These are phyloP conservation scores for Serranus cabrilla DNA, from an alignment of 2,797 vertebrate species.

Conservation along the genomic window DNA sequence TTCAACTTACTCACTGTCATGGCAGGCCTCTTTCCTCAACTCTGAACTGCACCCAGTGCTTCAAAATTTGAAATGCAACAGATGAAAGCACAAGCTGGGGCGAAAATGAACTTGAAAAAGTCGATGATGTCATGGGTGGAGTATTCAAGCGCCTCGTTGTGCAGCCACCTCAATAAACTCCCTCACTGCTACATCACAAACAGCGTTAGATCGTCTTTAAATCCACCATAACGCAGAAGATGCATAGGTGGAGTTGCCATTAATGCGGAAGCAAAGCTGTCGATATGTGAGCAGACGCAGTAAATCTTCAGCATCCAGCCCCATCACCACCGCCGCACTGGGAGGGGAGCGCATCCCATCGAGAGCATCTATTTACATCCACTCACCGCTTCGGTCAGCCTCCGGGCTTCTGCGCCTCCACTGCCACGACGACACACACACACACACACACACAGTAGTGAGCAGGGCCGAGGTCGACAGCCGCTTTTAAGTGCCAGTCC, in stretches of 20 bases:
- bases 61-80: slow-evolving; percentile 72
- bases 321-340: slow-evolving; percentile 68
- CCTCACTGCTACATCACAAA: slow-evolving; percentile 7
- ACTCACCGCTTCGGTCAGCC: slow-evolving; percentile 75
- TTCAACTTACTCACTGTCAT: slow-evolving; percentile 15
- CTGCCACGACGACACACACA: slow-evolving; percentile 52
- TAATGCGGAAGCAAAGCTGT: slow-evolving; percentile 38
- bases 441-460: slow-evolving; percentile 13
- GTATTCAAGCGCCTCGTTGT: slow-evolving; percentile 49
- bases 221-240: slow-evolving; percentile 16
- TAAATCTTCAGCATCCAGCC: slow-evolving; percentile 60
- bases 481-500: slow-evolving; percentile 70
- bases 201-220: slow-evolving; percentile 18
- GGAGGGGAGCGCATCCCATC: slow-evolving; percentile 74
- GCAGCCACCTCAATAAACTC: slow-evolving; percentile 59
- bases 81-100: slow-evolving; percentile 67
- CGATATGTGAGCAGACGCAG: slow-evolving; percentile 62
- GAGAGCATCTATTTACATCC: slow-evolving; percentile 75
- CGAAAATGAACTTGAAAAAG: slow-evolving; percentile 78
- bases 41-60: slow-evolving; percentile 28
- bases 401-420: slow-evolving; percentile 61
- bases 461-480: slow-evolving; percentile 59
- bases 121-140: slow-evolving; percentile 85
- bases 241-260: slow-evolving; percentile 30
- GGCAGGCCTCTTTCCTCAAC: slow-evolving; percentile 21